Base-by-base conservation (phyloP, 2,113 vertebrate species). In the Amphilophus citrinellus region DNA sequence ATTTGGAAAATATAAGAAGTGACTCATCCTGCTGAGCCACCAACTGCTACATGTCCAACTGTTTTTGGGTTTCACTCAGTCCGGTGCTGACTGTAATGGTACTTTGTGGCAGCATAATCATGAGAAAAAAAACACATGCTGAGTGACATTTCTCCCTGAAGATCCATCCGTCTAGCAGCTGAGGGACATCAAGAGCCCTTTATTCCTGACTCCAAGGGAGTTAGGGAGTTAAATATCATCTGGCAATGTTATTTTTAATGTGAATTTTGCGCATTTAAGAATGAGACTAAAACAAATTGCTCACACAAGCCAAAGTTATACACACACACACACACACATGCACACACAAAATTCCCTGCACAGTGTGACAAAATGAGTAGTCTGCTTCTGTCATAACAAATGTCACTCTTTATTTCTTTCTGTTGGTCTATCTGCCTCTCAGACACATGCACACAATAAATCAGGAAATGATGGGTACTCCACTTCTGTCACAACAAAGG, bases 401-500 rank as follows among this genome's bases (percentile, higher is more conserved):
- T 84, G 87, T 89, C 84, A 84, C 58, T 91, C 62, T 60, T 66
- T 47, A 84, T 91, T 85, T 82, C 39, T 79, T 56, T 68, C 65
- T 50, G 63, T 59, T 10, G 30, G 27, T 80, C 84, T 76, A 65
- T 85, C 62, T 37, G 58, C 10, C 58, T 77, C 66, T 47, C 47
- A 30, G 14, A 79, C 56, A 61, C 27, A 39, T 9, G 59, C 63
- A 39, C 60, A 83, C 81, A 78, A 50, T 35, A 35, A 79, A 85
- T 65, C 76, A 71, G 39, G 27, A 65, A 61, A 42, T 56, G 2
- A 65, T 35, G 22, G 27, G 24, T 76, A 85, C 61, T 86, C 84
- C 4, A 89, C 68, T 81, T 88, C 79, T 89, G 87, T 88, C 81
- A 88, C 58, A 89, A 91, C 87, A 87, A 85, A 84, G 17, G 27